Percentiles rank a stretch among this genome's conserved stretches.
Evolutionary conservation across 2,797 vertebrate genomes (phyloP).

Genomic region (Bucorvus abyssinicus): DNA sequence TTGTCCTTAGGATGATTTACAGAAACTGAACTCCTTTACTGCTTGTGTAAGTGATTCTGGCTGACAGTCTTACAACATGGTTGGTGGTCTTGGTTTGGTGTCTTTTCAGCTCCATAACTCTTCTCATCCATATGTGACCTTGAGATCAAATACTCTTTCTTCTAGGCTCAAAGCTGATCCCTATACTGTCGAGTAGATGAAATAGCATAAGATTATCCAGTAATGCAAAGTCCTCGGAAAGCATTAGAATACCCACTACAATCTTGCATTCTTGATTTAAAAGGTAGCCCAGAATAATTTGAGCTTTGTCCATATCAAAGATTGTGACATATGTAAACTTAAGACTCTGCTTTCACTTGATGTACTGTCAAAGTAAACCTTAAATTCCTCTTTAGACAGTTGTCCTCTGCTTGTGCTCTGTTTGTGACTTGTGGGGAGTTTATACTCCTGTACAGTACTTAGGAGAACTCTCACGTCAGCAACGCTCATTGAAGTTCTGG

Average conservation of each 20-base stretch:
- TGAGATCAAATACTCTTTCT: neutral
- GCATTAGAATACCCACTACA: neutral
- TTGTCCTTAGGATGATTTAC: neutral
- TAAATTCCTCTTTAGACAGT: neutral
- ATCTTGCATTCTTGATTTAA: neutral
- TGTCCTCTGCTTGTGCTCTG: neutral
- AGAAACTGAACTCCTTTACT: neutral
- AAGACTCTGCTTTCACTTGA: neutral
- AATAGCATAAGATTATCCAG: neutral
- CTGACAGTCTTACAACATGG: neutral
- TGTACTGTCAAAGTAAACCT: neutral
- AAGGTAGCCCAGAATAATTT: neutral
- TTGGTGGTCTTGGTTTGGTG: neutral
- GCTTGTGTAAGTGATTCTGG: neutral
- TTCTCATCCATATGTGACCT: neutral
- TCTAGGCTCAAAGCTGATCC: neutral
- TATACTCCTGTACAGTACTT: neutral
- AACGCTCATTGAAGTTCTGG: neutral
- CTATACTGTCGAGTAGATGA: neutral
- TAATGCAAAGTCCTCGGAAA: neutral
- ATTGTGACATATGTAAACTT: neutral
- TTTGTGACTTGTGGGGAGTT: neutral
- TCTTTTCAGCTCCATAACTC: neutral
- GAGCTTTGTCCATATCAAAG: neutral
- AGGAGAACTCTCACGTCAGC: neutral